Evolutionary conservation across 2,113 vertebrate genomes (phyloP).

Genomic region (Hyperopisus bebe): DNA sequence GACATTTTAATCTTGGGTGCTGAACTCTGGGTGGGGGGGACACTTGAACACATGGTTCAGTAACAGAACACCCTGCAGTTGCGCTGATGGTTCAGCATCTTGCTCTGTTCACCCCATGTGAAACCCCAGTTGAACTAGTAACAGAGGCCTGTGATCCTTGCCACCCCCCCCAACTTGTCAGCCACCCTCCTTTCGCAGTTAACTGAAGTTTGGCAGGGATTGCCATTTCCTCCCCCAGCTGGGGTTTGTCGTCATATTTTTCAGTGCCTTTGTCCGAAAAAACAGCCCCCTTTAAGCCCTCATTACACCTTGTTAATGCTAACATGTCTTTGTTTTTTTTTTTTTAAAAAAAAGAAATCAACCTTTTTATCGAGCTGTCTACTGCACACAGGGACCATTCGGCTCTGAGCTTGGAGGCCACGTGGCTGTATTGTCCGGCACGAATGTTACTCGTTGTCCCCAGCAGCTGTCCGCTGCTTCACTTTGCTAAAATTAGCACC

Average conservation of each 20-base stretch:
- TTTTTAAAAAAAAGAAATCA: background rate
- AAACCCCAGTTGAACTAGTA: background rate
- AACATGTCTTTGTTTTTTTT: background rate
- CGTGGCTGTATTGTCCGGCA: conserved; percentile 70
- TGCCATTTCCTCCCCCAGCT: background rate
- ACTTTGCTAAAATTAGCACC: conserved; percentile 49
- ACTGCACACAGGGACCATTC: background rate
- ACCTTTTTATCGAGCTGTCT: background rate
- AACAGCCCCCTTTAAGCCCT: background rate
- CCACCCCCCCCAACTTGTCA: background rate
- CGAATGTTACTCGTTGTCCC: conserved; percentile 47
- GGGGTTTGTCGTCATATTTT: background rate
- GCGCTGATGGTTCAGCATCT: background rate
- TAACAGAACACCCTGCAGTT: background rate
- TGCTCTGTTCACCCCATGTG: background rate
- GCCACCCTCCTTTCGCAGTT: background rate
- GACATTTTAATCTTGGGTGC: background rate
- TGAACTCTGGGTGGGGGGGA: too few species aligned
- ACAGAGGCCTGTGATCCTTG: too few species aligned
- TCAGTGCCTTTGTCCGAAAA: background rate
- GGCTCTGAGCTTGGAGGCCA: conserved; percentile 48
- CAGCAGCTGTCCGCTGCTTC: conserved; percentile 48
- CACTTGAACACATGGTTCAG: background rate
- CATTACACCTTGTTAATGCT: background rate
- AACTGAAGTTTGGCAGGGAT: background rate